Evolutionary conservation across 2,113 vertebrate species (phyloP), one percentile per base, ranked within the genome.

Genomic region (Periophthalmodon schlosseri): DNA sequence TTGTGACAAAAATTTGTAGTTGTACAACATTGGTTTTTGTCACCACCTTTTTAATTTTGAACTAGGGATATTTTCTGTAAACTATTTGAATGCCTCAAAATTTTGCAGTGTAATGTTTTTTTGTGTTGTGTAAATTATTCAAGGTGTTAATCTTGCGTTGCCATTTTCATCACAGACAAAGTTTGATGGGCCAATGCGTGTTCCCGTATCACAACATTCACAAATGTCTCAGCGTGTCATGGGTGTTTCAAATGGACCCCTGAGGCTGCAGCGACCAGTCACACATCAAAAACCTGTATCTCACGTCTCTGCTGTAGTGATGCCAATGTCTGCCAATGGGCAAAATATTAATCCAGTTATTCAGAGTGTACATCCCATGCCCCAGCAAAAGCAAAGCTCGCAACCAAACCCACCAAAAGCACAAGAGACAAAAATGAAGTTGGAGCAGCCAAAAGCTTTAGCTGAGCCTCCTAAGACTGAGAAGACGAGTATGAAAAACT

Each of bases 231-330:
- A 94, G 24, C 91, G 93, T 0, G 87, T 96, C 34, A 76, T 96
- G 0, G 92, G 94, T 13, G 61, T 93, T 23, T 91, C 94, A 0
- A 97, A 96, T 67, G 91, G 93, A 21, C 90, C 95, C 0, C 96
- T 96, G 84, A 88, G 95, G 2, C 65, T 94, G 44, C 94, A 92
- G 57, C 85, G 92, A 16, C 91, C 91, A 0, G n/a, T 60, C 11
- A 88, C 74, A 65, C 83, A 87, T 1, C 90, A 92, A 60, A 93
- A 93, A 28, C 73, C 91, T 0, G 49, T 36, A 0, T 33, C 74
- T 73, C 33, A 75, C 16, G 1, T 89, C 76, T 15, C 93, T 77
- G 28, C 2, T 81, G 3, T 18, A 0, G 0, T 33, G 2, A 92
- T 92, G 73, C 57, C 72, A 1, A 4, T 33, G 0, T 28, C 60